Percentiles rank a stretch among this genome's conserved stretches.
phyloP scores from a whole-genome alignment of 2,797 vertebrate species.

The Muraenolepis orangiensis region DNA sequence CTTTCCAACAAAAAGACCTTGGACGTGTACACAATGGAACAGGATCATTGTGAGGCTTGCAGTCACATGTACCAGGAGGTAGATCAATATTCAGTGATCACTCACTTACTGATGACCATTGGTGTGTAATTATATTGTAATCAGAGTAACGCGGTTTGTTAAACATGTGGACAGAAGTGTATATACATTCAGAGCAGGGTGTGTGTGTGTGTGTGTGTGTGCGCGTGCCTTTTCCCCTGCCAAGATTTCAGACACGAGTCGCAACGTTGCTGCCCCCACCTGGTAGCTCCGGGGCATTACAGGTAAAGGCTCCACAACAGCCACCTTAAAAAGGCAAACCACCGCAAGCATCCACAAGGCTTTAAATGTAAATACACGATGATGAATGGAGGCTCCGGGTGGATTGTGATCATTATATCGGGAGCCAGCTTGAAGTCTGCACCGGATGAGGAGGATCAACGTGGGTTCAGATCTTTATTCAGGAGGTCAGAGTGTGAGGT shows the following conservation, averaged over 20 bases:
- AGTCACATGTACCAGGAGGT: neutral
- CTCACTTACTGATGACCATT: neutral
- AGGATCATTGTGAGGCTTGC: neutral
- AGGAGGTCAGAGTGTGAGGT: neutral
- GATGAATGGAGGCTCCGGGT: neutral
- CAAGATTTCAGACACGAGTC: neutral
- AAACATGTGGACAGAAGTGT: neutral
- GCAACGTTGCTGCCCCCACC: neutral
- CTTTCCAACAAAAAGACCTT: neutral
- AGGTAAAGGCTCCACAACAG: neutral
- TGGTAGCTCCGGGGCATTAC: neutral
- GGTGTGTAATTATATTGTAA: constrained; percentile 1
- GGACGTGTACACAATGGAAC: neutral
- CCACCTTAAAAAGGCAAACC: neutral
- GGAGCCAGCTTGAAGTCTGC: neutral
- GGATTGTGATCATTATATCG: neutral
- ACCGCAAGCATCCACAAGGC: neutral
- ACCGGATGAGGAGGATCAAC: neutral
- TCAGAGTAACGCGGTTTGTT: neutral
- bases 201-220: too few species aligned
- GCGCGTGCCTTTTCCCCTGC: neutral
- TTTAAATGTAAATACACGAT: neutral
- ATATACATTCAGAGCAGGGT: neutral
- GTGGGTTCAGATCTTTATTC: neutral
- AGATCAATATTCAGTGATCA: neutral